Conservation (phyloP, 2,797 vertebrate species). For the Spinibarbus caldwelli region DNA sequence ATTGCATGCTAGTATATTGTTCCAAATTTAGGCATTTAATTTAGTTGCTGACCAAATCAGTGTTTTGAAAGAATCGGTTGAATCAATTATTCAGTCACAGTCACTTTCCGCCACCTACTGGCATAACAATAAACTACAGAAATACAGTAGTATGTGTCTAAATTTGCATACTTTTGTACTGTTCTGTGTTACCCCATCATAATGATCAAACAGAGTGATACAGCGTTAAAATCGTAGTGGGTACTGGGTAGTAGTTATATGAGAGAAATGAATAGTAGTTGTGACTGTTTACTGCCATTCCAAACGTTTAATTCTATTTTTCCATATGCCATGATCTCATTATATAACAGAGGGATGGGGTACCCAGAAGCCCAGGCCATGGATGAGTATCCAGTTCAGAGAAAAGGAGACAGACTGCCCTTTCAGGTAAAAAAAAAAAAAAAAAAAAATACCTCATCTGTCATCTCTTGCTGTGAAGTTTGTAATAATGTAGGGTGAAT, state of each 20-base stretch:
- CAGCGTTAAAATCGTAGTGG: not conserved
- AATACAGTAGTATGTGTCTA: not conserved
- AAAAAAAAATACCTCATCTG: too few relatives aligned
- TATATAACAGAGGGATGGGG: slow-evolving; percentile 26
- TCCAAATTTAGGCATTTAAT: not conserved
- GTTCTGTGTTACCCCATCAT: not conserved
- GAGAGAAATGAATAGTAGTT: not conserved
- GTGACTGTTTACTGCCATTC: not conserved
- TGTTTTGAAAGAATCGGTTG: not conserved
- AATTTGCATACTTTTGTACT: not conserved
- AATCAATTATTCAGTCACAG: not conserved
- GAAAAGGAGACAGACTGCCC: slow-evolving; percentile 69
- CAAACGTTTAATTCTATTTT: not conserved
- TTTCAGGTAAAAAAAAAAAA: slow-evolving; percentile 76
- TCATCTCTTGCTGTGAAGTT: not conserved
- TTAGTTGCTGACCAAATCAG: not conserved
- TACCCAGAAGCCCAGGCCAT: slow-evolving; percentile 61
- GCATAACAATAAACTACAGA: not conserved
- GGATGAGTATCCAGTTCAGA: slow-evolving; percentile 65
- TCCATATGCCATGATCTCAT: not conserved
- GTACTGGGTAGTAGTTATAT: not conserved
- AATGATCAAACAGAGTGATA: not conserved
- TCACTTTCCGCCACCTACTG: not conserved
- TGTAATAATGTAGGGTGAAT: not conserved
- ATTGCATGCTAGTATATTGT: not conserved